Evolutionary conservation across 1,140 invertebrate genomes (phyloP).

Genomic region (Bombus balteatus): DNA sequence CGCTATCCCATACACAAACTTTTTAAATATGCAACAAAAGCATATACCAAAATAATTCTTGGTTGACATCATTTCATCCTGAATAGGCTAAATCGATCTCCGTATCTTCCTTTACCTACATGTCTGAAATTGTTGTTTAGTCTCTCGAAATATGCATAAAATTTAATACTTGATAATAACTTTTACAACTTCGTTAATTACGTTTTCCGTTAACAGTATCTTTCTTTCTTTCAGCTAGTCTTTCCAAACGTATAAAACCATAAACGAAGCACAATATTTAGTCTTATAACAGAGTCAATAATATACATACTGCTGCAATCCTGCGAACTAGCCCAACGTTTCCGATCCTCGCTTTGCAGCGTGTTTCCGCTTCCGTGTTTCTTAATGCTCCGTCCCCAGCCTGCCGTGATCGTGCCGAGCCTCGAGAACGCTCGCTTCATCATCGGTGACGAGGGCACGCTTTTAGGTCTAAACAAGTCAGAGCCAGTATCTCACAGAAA

Average conservation of each 20-base stretch:
- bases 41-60: no score
- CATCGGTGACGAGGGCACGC: conserved; percentile 97
- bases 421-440: conserved; percentile 95
- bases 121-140: no score
- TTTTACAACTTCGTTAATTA: no score
- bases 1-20: no score
- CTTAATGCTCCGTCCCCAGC: conserved; percentile 93
- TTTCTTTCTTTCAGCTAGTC: no score
- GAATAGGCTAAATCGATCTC: no score
- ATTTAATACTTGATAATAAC: no score
- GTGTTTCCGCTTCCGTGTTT: conserved; percentile 88
- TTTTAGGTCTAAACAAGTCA: conserved; percentile 90
- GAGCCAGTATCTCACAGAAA: conserved; percentile 83
- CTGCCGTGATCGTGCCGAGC: conserved; percentile 93
- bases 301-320: conserved; percentile 90
- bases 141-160: no score
- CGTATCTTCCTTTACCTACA: no score
- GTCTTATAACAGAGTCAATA: background rate
- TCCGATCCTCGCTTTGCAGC: conserved; percentile 92
- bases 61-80: no score
- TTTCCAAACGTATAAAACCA: background rate
- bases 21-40: no score
- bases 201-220: no score
- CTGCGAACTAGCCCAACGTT: conserved; percentile 95
- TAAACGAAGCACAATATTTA: background rate